phyloP scores from a whole-genome alignment of 2,797 vertebrate genomes.

The Natrix natrix region DNA sequence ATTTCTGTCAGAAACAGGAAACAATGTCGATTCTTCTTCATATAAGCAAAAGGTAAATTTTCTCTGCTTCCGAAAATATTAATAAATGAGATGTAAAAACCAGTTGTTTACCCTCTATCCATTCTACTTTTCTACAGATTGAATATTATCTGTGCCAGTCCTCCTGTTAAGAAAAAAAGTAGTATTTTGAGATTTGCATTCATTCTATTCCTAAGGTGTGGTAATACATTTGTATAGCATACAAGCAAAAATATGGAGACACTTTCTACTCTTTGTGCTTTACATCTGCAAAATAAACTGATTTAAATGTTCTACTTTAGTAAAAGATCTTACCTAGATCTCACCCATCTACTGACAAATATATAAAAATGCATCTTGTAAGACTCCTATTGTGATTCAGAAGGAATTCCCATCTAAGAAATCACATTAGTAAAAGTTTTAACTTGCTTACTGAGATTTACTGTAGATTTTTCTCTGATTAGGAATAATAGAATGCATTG shows the following conservation, averaged over 20 bases:
- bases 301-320: not conserved
- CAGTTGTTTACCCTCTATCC: not conserved
- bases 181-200: not conserved
- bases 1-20: not conserved
- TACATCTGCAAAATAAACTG: not conserved
- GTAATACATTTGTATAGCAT: not conserved
- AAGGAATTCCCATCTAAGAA: not conserved
- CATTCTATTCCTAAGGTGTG: not conserved
- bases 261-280: not conserved
- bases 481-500: not conserved
- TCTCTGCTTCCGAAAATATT: not conserved
- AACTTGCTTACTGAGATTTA: not conserved
- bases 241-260: not conserved
- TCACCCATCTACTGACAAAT: not conserved
- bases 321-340: not conserved
- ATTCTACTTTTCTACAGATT: not conserved
- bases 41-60: not conserved
- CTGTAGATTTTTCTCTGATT: not conserved
- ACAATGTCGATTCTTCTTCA: not conserved
- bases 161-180: not conserved
- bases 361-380: not conserved
- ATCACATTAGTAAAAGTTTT: not conserved
- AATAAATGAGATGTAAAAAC: not conserved
- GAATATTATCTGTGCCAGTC: not conserved
- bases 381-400: not conserved